These are phyloP conservation scores for Cybosia mesomella DNA, from an alignment of 2,888 invertebrate genomes.

Conservation along the genomic window DNA sequence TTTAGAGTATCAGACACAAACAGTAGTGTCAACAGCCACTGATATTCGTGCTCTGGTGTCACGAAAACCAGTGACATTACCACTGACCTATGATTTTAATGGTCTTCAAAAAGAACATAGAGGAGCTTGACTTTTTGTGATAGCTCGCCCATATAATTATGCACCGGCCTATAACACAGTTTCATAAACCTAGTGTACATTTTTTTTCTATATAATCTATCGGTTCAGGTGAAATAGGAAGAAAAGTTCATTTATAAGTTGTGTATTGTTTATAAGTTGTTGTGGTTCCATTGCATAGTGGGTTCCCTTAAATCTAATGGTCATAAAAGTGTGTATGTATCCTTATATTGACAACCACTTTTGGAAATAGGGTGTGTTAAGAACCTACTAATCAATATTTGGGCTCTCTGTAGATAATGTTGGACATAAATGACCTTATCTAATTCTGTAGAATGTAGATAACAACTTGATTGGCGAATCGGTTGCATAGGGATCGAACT, in stretches of 20 bases:
- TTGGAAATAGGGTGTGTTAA: neutral
- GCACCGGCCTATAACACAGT: neutral
- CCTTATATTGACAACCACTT: neutral
- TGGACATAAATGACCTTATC: neutral
- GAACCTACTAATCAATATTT: neutral
- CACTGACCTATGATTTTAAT: conserved; percentile 1
- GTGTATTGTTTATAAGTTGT: neutral
- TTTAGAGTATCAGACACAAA: neutral
- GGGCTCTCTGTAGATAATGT: neutral
- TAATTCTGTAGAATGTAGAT: too few species aligned
- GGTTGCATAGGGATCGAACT: neutral
- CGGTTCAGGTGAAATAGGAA: conserved; percentile 31
- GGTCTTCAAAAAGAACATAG: neutral
- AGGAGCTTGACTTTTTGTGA: neutral
- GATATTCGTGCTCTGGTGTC: conserved; percentile 3
- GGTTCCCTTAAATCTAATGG: conserved; percentile 29
- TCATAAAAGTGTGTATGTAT: neutral
- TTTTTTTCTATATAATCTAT: conserved; percentile 13
- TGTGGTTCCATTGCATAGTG: conserved; percentile 33
- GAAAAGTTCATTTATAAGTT: conserved; percentile 34
- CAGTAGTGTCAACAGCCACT: neutral
- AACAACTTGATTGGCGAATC: too few species aligned
- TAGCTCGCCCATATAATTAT: neutral
- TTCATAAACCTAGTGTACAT: neutral
- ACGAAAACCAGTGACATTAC: conserved; percentile 1